Evolutionary conservation across 2,113 vertebrate species (phyloP).

Genomic region (Synchiropus splendidus): DNA sequence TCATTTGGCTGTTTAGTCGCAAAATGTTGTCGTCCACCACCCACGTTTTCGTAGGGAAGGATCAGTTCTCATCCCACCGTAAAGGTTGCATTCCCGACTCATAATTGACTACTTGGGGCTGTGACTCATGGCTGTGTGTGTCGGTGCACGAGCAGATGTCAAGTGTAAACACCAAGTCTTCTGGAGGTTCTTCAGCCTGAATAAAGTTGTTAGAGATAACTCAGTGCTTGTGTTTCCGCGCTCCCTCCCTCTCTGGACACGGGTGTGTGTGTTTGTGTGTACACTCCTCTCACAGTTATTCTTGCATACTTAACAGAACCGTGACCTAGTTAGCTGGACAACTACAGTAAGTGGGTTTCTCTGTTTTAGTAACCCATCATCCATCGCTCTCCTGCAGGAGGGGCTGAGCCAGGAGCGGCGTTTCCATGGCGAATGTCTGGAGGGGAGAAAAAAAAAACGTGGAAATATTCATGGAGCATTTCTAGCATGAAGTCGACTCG

Average conservation of each 20-base stretch:
- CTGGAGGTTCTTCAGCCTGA: slow-evolving; percentile 33
- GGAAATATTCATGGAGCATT: slow-evolving; percentile 35
- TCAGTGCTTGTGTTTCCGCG: slow-evolving; percentile 44
- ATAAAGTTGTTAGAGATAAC: slow-evolving; percentile 49
- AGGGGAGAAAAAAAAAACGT: too few species aligned
- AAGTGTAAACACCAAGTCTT: slow-evolving; percentile 16
- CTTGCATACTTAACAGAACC: slow-evolving; percentile 67
- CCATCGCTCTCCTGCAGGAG: slow-evolving; percentile 30
- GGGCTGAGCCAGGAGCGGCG: slow-evolving; percentile 15
- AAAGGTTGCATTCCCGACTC: too few species aligned
- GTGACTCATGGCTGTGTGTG: not conserved
- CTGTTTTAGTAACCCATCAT: slow-evolving; percentile 50
- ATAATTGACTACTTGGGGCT: not conserved
- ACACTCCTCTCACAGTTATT: slow-evolving; percentile 51
- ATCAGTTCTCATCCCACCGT: too few species aligned
- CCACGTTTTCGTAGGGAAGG: slow-evolving; percentile 6
- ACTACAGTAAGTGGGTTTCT: slow-evolving; percentile 64
- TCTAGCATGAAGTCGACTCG: slow-evolving; percentile 16
- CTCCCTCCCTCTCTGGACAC: slow-evolving; percentile 22
- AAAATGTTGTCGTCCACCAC: slow-evolving; percentile 5
- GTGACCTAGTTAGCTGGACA: slow-evolving; percentile 67
- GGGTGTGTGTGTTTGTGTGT: slow-evolving; percentile 12
- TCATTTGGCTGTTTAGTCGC: slow-evolving; percentile 27
- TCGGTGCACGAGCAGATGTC: not conserved
- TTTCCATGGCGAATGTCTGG: slow-evolving; percentile 16